Evolutionary conservation across 2,888 invertebrate genomes (phyloP).

Genomic region (Dyspetes luteomarginatus): DNA sequence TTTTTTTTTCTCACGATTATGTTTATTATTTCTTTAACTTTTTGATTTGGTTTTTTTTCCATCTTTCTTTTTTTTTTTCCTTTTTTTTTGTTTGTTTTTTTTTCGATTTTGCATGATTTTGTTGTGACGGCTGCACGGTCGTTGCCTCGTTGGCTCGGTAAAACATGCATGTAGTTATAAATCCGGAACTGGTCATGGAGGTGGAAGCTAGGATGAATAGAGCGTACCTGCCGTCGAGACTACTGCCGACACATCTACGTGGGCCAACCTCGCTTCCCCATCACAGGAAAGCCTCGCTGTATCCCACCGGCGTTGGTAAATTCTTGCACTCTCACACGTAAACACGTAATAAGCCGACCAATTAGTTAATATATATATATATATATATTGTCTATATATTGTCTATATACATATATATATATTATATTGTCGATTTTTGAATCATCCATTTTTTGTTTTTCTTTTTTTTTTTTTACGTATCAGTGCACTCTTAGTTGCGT

Average conservation of each 20-base stretch:
- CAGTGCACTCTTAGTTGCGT: conserved; percentile 23
- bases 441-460: neutral
- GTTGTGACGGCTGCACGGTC: conserved; percentile 81
- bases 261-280: conserved; percentile 78
- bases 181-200: conserved; percentile 94
- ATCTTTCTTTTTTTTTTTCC: conserved; percentile 24
- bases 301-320: conserved; percentile 82
- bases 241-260: conserved; percentile 84
- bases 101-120: conserved; percentile 82
- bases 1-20: conserved; percentile 39
- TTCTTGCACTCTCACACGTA: conserved; percentile 69
- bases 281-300: conserved; percentile 82
- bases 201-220: conserved; percentile 94
- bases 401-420: too few species aligned
- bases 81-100: conserved; percentile 45
- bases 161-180: conserved; percentile 88
- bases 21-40: conserved; percentile 73
- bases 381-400: too few species aligned
- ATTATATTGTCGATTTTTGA: conserved; percentile 22
- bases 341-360: conserved; percentile 23
- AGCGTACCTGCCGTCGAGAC: conserved; percentile 87
- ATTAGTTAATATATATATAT: conserved; percentile 24
- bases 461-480: conserved; percentile 33
- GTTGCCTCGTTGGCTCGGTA: conserved; percentile 77
- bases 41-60: conserved; percentile 58